phyloP scores from a whole-genome alignment of 2,888 invertebrate genomes.

The Lycocerus yunnanus region DNA sequence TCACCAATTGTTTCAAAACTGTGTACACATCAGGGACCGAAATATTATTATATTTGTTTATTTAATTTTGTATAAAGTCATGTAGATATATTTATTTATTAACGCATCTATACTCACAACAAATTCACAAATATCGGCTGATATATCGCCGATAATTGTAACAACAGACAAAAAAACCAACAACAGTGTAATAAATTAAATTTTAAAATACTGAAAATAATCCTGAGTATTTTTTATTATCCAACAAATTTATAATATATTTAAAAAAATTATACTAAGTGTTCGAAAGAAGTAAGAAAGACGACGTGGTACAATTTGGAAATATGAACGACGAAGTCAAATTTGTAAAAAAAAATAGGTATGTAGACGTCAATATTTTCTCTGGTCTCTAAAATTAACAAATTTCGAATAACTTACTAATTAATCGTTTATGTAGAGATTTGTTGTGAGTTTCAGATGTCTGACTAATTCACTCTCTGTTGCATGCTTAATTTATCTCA shows the following conservation, averaged over 20 bases:
- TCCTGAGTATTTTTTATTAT: constrained; percentile 28
- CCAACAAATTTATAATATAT: not conserved
- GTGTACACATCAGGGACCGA: constrained; percentile 54
- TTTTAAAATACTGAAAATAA: constrained; percentile 34
- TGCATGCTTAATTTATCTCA: constrained; percentile 10
- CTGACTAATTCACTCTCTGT: constrained; percentile 32
- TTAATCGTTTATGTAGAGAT: constrained; percentile 34
- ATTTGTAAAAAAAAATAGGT: constrained; percentile 30
- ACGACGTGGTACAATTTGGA: constrained; percentile 16
- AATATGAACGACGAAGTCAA: constrained; percentile 14
- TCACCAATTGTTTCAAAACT: constrained; percentile 27
- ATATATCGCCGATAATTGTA: constrained; percentile 32
- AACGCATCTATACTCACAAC: constrained; percentile 58
- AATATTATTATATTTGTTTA: constrained; percentile 42
- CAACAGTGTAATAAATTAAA: constrained; percentile 47
- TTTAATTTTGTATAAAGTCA: constrained; percentile 55
- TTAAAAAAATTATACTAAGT: not conserved
- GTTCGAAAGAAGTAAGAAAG: constrained; percentile 9
- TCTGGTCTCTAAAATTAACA: constrained; percentile 38
- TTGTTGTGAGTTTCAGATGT: constrained; percentile 56
- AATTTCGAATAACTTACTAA: constrained; percentile 38
- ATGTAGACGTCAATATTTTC: constrained; percentile 31
- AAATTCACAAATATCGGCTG: constrained; percentile 51
- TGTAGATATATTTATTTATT: constrained; percentile 57
- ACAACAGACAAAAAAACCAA: constrained; percentile 24